phyloP scores from a whole-genome alignment of 2,888 invertebrate species.

The Agonopterix arenella region DNA sequence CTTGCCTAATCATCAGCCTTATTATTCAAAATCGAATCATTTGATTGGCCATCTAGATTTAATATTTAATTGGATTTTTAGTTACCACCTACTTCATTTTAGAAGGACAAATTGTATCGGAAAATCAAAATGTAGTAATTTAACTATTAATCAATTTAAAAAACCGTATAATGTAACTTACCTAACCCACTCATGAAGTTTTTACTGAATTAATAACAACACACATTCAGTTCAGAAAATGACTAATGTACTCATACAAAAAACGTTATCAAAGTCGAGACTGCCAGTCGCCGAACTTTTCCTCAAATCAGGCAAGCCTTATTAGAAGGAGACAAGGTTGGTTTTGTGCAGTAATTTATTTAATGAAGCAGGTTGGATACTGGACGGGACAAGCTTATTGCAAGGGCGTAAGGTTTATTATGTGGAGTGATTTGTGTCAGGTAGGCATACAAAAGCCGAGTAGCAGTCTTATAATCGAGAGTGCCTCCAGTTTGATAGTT shows the following conservation, averaged over 20 bases:
- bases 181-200: conserved; percentile 8
- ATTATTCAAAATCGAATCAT: too few species aligned
- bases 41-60: too few species aligned
- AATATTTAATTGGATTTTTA: too few species aligned
- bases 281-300: conserved; percentile 55
- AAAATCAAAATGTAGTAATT: too few species aligned
- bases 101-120: too few species aligned
- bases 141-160: too few species aligned
- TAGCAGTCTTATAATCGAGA: conserved; percentile 70
- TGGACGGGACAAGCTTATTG: not conserved
- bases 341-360: too few species aligned
- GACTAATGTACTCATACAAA: conserved; percentile 45
- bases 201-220: conserved; percentile 31
- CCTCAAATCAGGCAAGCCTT: conserved; percentile 19
- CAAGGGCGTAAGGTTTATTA: not conserved
- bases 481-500: conserved; percentile 69
- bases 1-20: too few species aligned
- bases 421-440: conserved; percentile 25
- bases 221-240: conserved; percentile 26
- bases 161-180: too few species aligned
- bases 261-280: conserved; percentile 61
- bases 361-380: too few species aligned
- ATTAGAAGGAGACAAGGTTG: too few species aligned
- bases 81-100: too few species aligned
- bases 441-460: conserved; percentile 60